Evolutionary conservation across 92 coral and sea anemone species (phyloP).

Genomic region (Hydrozoanthus gracilis): DNA sequence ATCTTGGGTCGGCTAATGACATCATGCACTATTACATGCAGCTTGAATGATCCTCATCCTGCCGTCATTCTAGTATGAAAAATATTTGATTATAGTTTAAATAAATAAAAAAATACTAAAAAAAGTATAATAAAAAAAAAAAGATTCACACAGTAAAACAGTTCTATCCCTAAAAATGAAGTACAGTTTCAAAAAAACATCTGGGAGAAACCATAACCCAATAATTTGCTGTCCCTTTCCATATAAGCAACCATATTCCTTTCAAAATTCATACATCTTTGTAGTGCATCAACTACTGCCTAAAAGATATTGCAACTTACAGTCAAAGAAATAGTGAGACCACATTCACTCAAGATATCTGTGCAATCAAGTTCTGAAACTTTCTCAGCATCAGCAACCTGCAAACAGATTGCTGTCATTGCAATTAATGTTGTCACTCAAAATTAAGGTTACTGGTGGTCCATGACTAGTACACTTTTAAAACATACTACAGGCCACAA

Average conservation of each 20-base stretch:
- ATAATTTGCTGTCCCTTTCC: neutral
- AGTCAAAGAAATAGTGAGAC: constrained; percentile 57
- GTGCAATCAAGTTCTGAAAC: too few species aligned
- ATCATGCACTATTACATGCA: constrained; percentile 48
- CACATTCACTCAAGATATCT: constrained; percentile 66
- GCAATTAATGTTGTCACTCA: too few species aligned
- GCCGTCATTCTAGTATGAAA: constrained; percentile 20
- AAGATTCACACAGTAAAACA: neutral
- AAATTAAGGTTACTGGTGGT: too few species aligned
- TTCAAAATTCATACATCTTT: too few species aligned
- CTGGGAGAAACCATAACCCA: neutral
- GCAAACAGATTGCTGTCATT: too few species aligned
- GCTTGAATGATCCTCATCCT: constrained; percentile 45
- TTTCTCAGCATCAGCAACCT: too few species aligned
- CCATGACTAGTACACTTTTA: too few species aligned
- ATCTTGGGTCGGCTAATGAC: constrained; percentile 32
- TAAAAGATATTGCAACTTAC: constrained; percentile 23
- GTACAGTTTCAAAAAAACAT: neutral
- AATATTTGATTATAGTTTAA: too few species aligned
- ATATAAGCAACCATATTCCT: too few species aligned
- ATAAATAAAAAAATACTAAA: neutral
- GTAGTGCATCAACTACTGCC: too few species aligned
- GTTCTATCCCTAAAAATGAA: too few species aligned
- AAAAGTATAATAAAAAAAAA: neutral
- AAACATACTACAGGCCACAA: too few species aligned